Conservation (phyloP, 2,888 invertebrate genomes). For the Parapristionchus giblindavisi region DNA sequence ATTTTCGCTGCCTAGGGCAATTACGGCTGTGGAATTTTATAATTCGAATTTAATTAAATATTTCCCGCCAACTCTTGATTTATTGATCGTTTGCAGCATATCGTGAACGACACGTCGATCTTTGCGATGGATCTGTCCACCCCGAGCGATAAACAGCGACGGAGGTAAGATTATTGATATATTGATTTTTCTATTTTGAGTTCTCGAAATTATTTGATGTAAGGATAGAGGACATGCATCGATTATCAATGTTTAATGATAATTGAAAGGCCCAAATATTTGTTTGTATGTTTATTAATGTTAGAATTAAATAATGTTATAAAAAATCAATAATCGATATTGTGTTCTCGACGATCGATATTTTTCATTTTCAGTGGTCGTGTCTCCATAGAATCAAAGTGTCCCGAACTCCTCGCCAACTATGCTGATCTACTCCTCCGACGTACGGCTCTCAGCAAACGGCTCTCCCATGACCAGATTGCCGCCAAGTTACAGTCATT, state of each 20-base stretch:
- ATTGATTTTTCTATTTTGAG: neutral
- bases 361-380: slow-evolving; percentile 44
- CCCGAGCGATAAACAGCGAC: slow-evolving; percentile 68
- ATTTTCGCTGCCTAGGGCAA: too few species aligned
- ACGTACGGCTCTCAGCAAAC: slow-evolving; percentile 93
- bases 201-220: too few species aligned
- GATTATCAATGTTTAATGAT: too few species aligned
- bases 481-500: slow-evolving; percentile 91
- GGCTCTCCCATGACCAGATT: slow-evolving; percentile 94
- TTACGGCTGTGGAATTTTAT: neutral
- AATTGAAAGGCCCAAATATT: too few species aligned
- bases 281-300: too few species aligned
- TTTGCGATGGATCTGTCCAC: slow-evolving; percentile 76
- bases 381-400: slow-evolving; percentile 84
- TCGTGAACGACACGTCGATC: slow-evolving; percentile 96
- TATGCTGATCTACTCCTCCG: slow-evolving; percentile 99
- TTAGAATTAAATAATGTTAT: too few species aligned
- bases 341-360: too few species aligned
- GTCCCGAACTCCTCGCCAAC: slow-evolving; percentile 96
- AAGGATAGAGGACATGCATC: too few species aligned
- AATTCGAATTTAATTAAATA: neutral
- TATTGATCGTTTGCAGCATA: slow-evolving; percentile 81
- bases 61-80: too few species aligned
- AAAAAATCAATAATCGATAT: too few species aligned
- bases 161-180: slow-evolving; percentile 70